Base-by-base conservation (phyloP, 2,888 invertebrate species). In the Lepidochitona cinerea region DNA sequence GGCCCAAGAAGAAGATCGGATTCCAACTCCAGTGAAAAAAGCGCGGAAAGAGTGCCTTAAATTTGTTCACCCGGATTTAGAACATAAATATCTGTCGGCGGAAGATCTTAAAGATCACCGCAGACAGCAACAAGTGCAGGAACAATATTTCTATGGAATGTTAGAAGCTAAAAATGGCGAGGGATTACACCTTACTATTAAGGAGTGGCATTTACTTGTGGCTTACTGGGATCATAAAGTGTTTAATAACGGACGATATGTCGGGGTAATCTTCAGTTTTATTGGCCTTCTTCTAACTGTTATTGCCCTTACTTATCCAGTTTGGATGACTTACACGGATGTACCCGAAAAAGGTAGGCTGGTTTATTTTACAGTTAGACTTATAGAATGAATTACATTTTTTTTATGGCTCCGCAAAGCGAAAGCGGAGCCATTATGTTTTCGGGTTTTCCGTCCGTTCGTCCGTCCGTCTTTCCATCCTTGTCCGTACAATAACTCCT, bases 1-100 rank as follows among this genome's bases (percentile, higher is more conserved):
- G 6, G 81, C 83, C 37, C 75, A 80, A 37, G 82, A 83, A 37
- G 75, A 78, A 52, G 83, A 84, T 12, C 77, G 89, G 52, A 85
- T 89, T 37, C 85, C 89, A 23, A 89, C 90, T 12, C 90, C 90
- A 5, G 85, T 90, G 12, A 86, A 87, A 75, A 90, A 90, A 75
- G 89, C 88, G 23, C 79, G 87, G 4, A 83, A 87, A 73, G 88
- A 88, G 75, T 83, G 84, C n/a, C 74, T 84, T 12, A 84, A 85
- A 74, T 87, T 88, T 74, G 80, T 87, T 59, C 85, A 85, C 75
- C 86, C 85, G 35, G 87, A 87, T 70, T 75, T 87, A 71, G 85
- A 85, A 73, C 80, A 75, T 41, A 84, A 83, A 68, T 85, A 86
- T 71, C 83, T 87, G 23, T 83, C 84, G 0, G 87, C 86, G 68